phyloP scores from a whole-genome alignment of 2,888 invertebrate genomes.

The Amiota minor region DNA sequence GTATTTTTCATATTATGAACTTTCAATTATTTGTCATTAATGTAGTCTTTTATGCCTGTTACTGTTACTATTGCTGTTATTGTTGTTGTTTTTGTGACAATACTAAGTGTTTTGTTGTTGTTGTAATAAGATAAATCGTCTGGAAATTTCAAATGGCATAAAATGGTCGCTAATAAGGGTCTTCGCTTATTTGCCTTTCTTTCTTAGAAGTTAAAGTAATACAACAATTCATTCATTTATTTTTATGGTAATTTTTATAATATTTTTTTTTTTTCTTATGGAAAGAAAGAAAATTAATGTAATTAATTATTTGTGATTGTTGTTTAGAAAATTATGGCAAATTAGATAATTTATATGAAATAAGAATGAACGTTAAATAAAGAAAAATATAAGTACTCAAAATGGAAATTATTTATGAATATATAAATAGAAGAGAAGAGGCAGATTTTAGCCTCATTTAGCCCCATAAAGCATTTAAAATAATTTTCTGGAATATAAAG shows the following conservation, averaged over 20 bases:
- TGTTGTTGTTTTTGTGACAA: conserved; percentile 5
- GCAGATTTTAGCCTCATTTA: too few relatives aligned
- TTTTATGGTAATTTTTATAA: conserved; percentile 61
- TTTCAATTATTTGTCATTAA: conserved; percentile 36
- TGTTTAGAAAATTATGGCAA: too few relatives aligned
- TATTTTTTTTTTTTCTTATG: conserved; percentile 30
- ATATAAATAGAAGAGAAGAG: too few relatives aligned
- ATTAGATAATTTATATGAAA: too few relatives aligned
- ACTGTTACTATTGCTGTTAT: neutral
- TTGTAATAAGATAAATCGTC: conserved; percentile 61
- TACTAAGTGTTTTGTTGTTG: conserved; percentile 10
- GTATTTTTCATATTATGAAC: conserved; percentile 40
- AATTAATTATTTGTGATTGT: conserved; percentile 39
- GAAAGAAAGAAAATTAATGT: conserved; percentile 47
- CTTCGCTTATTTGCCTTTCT: neutral
- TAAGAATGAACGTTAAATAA: neutral
- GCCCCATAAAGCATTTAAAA: conserved; percentile 2
- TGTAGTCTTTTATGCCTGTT: neutral
- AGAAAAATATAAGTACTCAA: neutral
- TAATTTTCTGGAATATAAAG: neutral
- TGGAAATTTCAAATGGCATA: conserved; percentile 66
- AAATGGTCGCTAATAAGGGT: conserved; percentile 35
- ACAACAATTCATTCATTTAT: neutral
- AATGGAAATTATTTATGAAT: neutral
- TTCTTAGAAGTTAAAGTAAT: neutral